Evolutionary conservation across 37 sponge, comb jelly and placozoan genomes (phyloP), one percentile per base, ranked within the genome.

Genomic region (Chondrilla cf. caribensis): DNA sequence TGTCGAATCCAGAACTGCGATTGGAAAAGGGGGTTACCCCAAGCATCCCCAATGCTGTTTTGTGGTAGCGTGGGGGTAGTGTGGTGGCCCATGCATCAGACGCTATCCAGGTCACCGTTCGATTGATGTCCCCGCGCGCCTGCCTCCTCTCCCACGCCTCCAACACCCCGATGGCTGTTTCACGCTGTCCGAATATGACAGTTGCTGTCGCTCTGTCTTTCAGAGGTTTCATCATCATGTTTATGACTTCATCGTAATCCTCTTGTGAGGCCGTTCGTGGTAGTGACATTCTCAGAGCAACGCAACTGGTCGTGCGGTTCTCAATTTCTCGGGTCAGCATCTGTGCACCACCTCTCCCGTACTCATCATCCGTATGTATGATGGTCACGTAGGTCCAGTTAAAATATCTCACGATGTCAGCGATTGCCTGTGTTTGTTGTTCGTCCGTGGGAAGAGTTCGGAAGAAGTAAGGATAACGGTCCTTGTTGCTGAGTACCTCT

Each of bases 371-470:
- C 31, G 86, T 51, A 60, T 82, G 5, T n/a, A 86, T 71, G n/a
- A 57, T 60, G 38, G 58, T 31, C 14, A 91, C 89, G 76, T 89
- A 92, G 9, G 70, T 84, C 93, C 93, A 92, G 14, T 84, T 82
- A 78, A 84, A 89, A 0, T 22, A 22, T 7, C 43, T 39, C 3
- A 87, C 79, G 6, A 95, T 38, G 29, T 83, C 90, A 22, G 70
- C 85, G 65, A 95, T 89, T 25, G 83, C 93, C 42, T 58, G 36
- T 5, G 92, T 83, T 57, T 95, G 95, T 37, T 84, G 65, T 5
- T 33, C 38, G 77, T 95, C 95, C 19, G 95, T 86, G 44, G 95
- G 93, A 22, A 93, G 68, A 0, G 92, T 92, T 5, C 95, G 84
- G 25, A 92, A 81, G 81, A 95, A 95, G 60, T 84, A 95, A 3